Base-by-base conservation (phyloP, 2,113 vertebrate species). In the Tamias sibiricus region DNA sequence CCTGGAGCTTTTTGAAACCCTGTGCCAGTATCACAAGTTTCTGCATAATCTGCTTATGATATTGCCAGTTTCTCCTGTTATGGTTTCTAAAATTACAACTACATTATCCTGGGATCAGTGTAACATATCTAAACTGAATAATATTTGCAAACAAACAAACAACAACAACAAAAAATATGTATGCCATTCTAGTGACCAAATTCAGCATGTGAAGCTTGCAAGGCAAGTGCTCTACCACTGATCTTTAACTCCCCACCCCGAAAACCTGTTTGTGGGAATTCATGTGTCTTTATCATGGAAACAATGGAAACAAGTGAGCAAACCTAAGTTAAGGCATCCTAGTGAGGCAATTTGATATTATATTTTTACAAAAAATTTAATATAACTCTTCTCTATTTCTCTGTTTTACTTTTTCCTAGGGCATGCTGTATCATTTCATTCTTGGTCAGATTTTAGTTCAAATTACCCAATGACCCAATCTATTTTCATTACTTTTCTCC, bases 201-300 rank as follows among this genome's bases (percentile, higher is more conserved):
- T 11, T 19, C 35, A 30, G 12, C 17, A 11, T 4, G 13, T 47
- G 8, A 0, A 14, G 40, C 16, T 35, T 9, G 3, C 5, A 7
- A 35, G 52, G 37, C 5, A 54, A 28, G 19, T 49, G 35, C 32
- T 87, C 54, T 47, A 7, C 74, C 40, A n/a, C 11, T 30, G 2
- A 17, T 16, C 4, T 42, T 19, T 3, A 57, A 47, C 32, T 28
- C 68, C 6, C 2, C 35, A 24, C 17, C 26, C 47, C 37, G 0
- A 17, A 2, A 42, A 71, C 13, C 20, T 1, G 54, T 40, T 26
- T 26, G 52, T 47, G 6, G 69, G 32, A 76, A 59, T 66, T 42
- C 49, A 54, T 14, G 62, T 0, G 66, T 54, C 8, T 79, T 59
- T 76, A 16, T 54, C 22, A 77, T 75, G 49, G 14, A 82, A 66